These are phyloP conservation scores for Nomada fucata DNA, from an alignment of 2,888 invertebrate genomes.

Conservation along the genomic window DNA sequence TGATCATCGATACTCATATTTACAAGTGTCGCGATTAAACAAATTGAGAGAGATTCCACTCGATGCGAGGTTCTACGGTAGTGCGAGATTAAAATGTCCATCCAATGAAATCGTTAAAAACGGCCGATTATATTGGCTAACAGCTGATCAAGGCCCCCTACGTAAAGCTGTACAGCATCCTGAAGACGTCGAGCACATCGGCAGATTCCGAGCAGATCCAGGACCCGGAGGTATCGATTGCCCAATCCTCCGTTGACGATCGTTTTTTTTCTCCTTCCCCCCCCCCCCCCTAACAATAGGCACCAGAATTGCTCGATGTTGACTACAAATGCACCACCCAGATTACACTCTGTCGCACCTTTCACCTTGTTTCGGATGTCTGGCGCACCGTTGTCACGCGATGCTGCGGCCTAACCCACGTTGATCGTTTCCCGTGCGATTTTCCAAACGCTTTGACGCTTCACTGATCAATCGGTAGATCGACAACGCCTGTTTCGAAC, in stretches of 20 bases:
- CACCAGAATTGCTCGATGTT: slow-evolving; percentile 71
- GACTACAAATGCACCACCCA: slow-evolving; percentile 63
- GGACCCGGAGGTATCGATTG: slow-evolving; percentile 82
- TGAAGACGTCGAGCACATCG: slow-evolving; percentile 95
- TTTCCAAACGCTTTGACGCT: slow-evolving; percentile 44
- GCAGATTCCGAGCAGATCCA: slow-evolving; percentile 87
- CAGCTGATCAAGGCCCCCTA: slow-evolving; percentile 98
- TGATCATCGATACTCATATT: not conserved
- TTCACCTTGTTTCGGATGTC: slow-evolving; percentile 10
- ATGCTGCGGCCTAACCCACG: slow-evolving; percentile 49
- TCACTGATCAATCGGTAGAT: slow-evolving; percentile 23
- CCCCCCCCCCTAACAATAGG: slow-evolving; percentile 29
- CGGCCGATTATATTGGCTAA: slow-evolving; percentile 73
- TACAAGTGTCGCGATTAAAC: too few relatives aligned
- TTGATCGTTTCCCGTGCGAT: slow-evolving; percentile 15
- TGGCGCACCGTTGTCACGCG: slow-evolving; percentile 59
- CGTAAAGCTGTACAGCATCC: slow-evolving; percentile 97
- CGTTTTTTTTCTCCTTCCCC: slow-evolving; percentile 1
- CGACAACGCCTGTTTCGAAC: not conserved
- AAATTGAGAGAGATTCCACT: not conserved
- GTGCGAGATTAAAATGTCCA: slow-evolving; percentile 15
- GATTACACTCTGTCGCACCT: slow-evolving; percentile 38
- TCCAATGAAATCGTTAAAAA: slow-evolving; percentile 57
- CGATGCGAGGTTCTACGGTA: slow-evolving; percentile 55
- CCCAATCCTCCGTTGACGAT: slow-evolving; percentile 54